phyloP scores from a whole-genome alignment of 2,797 vertebrate genomes.

The Tapera naevia region DNA sequence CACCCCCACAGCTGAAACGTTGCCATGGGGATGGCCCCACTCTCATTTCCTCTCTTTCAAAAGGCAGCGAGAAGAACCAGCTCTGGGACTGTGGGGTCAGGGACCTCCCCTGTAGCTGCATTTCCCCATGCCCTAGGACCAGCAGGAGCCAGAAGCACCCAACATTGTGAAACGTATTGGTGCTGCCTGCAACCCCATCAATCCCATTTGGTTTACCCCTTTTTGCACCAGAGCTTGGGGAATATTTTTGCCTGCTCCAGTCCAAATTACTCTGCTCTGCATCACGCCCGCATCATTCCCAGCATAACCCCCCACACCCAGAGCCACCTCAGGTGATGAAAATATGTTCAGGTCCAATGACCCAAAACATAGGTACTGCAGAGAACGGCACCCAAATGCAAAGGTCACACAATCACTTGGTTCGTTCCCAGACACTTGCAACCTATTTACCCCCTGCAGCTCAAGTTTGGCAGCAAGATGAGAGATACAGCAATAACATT shows the following conservation, averaged over 20 bases:
- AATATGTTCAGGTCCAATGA: rapidly evolving
- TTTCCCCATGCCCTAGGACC: rapidly evolving
- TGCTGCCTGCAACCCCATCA: neutral
- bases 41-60: neutral
- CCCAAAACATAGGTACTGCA: rapidly evolving
- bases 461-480: rapidly evolving
- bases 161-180: neutral
- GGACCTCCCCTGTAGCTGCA: rapidly evolving
- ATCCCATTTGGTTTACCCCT: rapidly evolving
- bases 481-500: rapidly evolving
- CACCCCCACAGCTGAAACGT: neutral
- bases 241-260: neutral
- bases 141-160: neutral
- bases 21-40: rapidly evolving
- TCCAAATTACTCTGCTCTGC: neutral
- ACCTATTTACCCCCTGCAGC: neutral
- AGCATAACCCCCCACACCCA: rapidly evolving
- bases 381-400: neutral
- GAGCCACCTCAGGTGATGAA: neutral
- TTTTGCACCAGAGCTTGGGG: neutral
- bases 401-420: rapidly evolving
- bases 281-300: rapidly evolving
- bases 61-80: neutral
- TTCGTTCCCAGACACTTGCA: neutral
- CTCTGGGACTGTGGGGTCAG: neutral